phyloP scores from a whole-genome alignment of 2,113 vertebrate species.

The Lasiurus borealis region DNA sequence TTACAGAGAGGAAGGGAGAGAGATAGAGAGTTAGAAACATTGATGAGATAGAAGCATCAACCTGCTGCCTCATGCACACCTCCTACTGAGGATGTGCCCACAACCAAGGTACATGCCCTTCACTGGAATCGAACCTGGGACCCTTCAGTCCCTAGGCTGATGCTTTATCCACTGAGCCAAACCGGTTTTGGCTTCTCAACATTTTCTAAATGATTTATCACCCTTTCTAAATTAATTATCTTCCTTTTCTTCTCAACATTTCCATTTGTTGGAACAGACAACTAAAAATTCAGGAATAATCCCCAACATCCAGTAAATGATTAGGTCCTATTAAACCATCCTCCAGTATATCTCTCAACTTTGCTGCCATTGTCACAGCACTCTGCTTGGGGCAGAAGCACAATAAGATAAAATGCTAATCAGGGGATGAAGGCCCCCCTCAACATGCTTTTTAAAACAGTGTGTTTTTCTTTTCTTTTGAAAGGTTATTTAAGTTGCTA shows the following conservation, averaged over 20 bases:
- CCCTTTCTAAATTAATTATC: not conserved
- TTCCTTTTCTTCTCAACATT: not conserved
- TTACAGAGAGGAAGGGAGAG: no score
- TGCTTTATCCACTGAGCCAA: no score
- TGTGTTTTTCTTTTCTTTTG: not conserved
- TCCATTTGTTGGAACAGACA: not conserved
- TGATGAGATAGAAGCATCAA: no score
- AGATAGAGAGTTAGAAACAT: no score
- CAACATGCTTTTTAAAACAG: not conserved
- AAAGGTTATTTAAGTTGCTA: not conserved
- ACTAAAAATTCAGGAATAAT: not conserved
- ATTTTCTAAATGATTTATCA: no score
- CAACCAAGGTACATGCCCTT: no score
- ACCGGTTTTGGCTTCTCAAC: not conserved
- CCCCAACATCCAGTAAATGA: not conserved
- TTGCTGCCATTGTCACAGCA: not conserved
- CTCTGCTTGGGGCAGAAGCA: not conserved
- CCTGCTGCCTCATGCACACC: no score
- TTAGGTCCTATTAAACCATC: not conserved
- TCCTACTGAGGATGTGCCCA: no score
- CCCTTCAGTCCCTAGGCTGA: no score
- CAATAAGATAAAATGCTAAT: not conserved
- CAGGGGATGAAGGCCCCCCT: not conserved
- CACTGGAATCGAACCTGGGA: no score
- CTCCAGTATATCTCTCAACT: not conserved